Evolutionary conservation across 2,888 invertebrate species (phyloP).

Genomic region (Eilema depressum): DNA sequence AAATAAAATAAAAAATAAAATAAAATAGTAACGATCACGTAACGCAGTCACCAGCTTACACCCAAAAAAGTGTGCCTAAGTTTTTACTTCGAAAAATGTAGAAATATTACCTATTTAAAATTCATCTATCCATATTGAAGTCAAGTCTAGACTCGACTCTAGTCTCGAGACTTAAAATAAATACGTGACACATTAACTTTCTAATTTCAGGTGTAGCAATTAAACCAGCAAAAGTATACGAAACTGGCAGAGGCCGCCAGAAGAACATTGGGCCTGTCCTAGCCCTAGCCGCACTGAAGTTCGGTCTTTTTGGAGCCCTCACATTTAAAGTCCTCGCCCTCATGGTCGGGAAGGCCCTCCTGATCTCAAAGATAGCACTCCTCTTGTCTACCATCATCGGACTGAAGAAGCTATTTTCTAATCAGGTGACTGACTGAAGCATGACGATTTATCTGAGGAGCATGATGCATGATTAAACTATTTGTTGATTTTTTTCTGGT

Average conservation of each 20-base stretch:
- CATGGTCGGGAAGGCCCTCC: slow-evolving; percentile 94
- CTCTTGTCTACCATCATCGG: slow-evolving; percentile 93
- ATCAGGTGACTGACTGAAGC: slow-evolving; percentile 84
- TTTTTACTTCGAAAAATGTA: no score
- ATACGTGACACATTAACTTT: slow-evolving; percentile 8
- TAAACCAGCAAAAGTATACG: slow-evolving; percentile 86
- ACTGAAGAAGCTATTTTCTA: slow-evolving; percentile 92
- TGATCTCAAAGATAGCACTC: slow-evolving; percentile 94
- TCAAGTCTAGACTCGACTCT: no score
- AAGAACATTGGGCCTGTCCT: slow-evolving; percentile 91
- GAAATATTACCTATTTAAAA: no score
- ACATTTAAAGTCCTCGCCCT: slow-evolving; percentile 93
- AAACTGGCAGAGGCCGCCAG: slow-evolving; percentile 91
- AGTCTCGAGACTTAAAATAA: no score
- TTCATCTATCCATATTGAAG: no score
- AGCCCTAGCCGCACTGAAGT: slow-evolving; percentile 92
- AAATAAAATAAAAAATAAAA: no score
- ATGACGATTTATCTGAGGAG: slow-evolving; percentile 52
- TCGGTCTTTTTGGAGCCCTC: slow-evolving; percentile 92
- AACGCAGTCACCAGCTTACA: no score
- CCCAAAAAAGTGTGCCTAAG: no score
- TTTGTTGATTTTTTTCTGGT: slow-evolving; percentile 9
- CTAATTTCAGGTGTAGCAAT: slow-evolving; percentile 88
- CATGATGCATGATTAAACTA: slow-evolving; percentile 52
- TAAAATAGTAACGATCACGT: no score